Percentiles rank a stretch among this genome's conserved stretches.
Evolutionary conservation across 2,113 vertebrate species (phyloP).

Genomic region (Pimephales promelas): DNA sequence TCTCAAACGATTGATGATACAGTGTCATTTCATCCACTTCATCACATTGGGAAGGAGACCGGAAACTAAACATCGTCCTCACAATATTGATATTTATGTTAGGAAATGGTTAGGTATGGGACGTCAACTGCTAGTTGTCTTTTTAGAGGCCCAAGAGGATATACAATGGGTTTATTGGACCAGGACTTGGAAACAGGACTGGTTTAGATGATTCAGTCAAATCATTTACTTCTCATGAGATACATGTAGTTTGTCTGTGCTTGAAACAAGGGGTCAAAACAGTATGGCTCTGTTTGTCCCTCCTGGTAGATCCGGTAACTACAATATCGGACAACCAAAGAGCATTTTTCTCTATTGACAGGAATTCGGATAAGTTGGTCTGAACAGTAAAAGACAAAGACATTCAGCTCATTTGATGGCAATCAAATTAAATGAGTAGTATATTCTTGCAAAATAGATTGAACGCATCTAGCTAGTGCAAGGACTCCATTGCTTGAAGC

Average conservation of each 20-base stretch:
- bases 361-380: background rate
- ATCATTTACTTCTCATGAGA: background rate
- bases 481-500: background rate
- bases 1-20: background rate
- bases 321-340: background rate
- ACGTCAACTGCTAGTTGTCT: background rate
- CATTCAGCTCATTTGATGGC: background rate
- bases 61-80: background rate
- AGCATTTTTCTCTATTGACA: background rate
- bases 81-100: background rate
- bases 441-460: background rate
- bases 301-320: background rate
- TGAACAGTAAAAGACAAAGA: background rate
- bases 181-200: background rate
- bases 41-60: background rate
- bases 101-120: background rate
- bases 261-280: background rate
- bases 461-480: background rate
- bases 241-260: background rate
- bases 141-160: background rate
- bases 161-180: background rate
- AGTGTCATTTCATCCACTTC: background rate
- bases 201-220: background rate
- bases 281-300: background rate
- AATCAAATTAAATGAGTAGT: background rate